phyloP scores from a whole-genome alignment of 2,888 invertebrate genomes.

The Tetropium fuscum region DNA sequence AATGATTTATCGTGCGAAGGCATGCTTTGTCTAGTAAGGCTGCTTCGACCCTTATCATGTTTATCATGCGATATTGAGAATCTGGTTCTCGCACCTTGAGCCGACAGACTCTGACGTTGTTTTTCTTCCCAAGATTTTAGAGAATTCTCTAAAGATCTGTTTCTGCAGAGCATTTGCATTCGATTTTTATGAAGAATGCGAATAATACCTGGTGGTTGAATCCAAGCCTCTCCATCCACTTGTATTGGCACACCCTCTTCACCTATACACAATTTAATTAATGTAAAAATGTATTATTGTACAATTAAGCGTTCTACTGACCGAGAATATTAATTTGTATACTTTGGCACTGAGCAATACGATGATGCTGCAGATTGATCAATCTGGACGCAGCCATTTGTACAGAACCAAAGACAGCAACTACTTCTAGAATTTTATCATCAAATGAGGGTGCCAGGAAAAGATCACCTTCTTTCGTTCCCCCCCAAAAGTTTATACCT shows the following conservation, averaged over 20 bases:
- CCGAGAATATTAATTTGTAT: slow-evolving; percentile 96
- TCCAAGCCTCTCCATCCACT: slow-evolving; percentile 98
- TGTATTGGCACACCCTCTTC: slow-evolving; percentile 94
- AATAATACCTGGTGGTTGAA: slow-evolving; percentile 96
- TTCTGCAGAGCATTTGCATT: slow-evolving; percentile 95
- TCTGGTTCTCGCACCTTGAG: slow-evolving; percentile 65
- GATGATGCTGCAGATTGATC: slow-evolving; percentile 95
- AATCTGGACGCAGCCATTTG: slow-evolving; percentile 97
- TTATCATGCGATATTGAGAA: slow-evolving; percentile 60
- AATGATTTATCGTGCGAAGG: slow-evolving; percentile 63
- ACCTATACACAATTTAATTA: slow-evolving; percentile 60
- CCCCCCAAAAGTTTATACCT: slow-evolving; percentile 99
- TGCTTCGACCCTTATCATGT: slow-evolving; percentile 63
- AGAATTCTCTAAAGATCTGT: slow-evolving; percentile 90
- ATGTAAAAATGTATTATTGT: too few species aligned
- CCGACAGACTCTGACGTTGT: slow-evolving; percentile 73
- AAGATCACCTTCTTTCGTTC: slow-evolving; percentile 89
- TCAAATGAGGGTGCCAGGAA: slow-evolving; percentile 96
- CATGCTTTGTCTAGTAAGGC: slow-evolving; percentile 64
- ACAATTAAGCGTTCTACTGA: too few species aligned
- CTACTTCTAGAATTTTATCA: slow-evolving; percentile 95
- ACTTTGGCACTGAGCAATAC: slow-evolving; percentile 96
- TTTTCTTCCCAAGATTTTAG: slow-evolving; percentile 90
- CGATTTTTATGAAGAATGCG: slow-evolving; percentile 96
- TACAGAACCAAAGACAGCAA: slow-evolving; percentile 97